Evolutionary conservation across 2,888 invertebrate species (phyloP).

Genomic region (Polydrusus tereticollis): DNA sequence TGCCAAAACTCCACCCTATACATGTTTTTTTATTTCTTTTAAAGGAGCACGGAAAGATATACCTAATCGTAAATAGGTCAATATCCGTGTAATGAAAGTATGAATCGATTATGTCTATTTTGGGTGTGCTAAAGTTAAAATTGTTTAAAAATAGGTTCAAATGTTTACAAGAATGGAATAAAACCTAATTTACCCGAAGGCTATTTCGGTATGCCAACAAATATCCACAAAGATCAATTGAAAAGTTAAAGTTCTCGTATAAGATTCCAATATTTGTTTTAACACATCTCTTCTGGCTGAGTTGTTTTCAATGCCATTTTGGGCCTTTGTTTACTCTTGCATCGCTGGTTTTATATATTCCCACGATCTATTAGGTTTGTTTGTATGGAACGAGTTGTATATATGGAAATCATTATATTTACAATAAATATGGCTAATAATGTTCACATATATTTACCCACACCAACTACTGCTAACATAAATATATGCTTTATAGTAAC

Average conservation of each 20-base stretch:
- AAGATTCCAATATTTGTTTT: slow-evolving; percentile 15
- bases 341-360: slow-evolving; percentile 10
- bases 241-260: slow-evolving; percentile 17
- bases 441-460: no score
- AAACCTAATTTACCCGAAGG: slow-evolving; percentile 1
- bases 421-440: neutral
- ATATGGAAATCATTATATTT: neutral
- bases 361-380: slow-evolving; percentile 22
- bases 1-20: no score
- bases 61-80: neutral
- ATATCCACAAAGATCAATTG: slow-evolving; percentile 17
- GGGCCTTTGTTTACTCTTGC: slow-evolving; percentile 17
- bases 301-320: no score
- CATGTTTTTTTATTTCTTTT: no score
- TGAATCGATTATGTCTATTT: neutral
- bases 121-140: slow-evolving; percentile 2
- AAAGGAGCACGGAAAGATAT: no score
- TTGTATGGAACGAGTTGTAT: slow-evolving; percentile 1
- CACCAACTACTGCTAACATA: no score
- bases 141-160: slow-evolving; percentile 1
- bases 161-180: neutral
- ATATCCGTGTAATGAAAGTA: neutral
- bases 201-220: slow-evolving; percentile 13
- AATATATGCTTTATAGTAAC: no score
- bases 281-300: slow-evolving; percentile 3